phyloP scores from a whole-genome alignment of 2,113 vertebrate genomes.

The Micronycteris hirsuta region DNA sequence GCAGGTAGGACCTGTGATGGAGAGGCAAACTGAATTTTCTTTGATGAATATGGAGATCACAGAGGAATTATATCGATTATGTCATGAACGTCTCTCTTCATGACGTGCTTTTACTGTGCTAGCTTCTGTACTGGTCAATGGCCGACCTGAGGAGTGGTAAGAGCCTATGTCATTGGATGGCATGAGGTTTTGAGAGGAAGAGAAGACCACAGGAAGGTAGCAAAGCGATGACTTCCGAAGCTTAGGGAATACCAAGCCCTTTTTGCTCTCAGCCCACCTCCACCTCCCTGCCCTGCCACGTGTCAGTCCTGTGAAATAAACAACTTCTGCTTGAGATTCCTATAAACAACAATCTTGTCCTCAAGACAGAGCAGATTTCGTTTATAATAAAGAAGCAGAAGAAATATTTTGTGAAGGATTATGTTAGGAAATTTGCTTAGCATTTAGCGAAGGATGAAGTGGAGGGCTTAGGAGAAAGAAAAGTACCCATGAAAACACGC shows the following conservation, averaged over 20 bases:
- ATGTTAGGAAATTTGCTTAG: background rate
- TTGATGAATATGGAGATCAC: background rate
- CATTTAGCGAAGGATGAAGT: background rate
- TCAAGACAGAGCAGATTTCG: background rate
- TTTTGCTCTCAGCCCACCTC: background rate
- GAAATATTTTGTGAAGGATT: background rate
- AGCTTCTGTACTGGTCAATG: background rate
- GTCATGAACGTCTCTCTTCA: background rate
- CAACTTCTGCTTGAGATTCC: background rate
- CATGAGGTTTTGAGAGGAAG: background rate
- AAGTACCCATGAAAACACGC: background rate
- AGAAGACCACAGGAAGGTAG: accelerated
- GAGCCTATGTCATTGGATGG: background rate
- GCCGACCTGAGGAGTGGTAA: background rate
- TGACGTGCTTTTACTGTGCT: background rate
- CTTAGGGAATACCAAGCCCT: background rate
- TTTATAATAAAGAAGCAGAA: background rate
- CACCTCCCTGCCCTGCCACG: background rate
- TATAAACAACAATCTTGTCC: background rate
- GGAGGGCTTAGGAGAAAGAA: background rate
- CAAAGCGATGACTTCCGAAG: background rate
- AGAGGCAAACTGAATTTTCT: background rate
- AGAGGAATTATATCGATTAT: background rate
- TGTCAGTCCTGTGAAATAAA: background rate
- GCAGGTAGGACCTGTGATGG: too few relatives aligned